phyloP scores from a whole-genome alignment of 2,888 invertebrate species.

The Monoplex corrugatus region DNA sequence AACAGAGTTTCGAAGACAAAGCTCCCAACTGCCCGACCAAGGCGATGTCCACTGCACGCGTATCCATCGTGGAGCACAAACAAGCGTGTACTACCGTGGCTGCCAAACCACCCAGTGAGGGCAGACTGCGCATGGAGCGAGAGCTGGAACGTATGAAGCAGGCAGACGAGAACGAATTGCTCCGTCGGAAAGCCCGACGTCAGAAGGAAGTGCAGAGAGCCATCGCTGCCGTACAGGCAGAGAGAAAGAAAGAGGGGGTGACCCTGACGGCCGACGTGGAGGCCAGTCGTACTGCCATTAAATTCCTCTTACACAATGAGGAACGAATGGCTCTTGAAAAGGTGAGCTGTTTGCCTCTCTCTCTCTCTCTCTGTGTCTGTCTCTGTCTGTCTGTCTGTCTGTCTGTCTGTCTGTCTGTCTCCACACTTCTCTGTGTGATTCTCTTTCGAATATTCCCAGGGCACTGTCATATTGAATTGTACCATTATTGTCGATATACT shows the following conservation, averaged over 20 bases:
- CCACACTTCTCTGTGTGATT: too few relatives aligned
- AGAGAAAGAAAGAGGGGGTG: slow-evolving; percentile 56
- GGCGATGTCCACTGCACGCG: neutral
- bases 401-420: neutral
- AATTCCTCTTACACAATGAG: slow-evolving; percentile 56
- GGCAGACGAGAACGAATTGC: slow-evolving; percentile 43
- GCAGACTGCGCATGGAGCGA: slow-evolving; percentile 42
- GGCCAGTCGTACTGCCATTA: slow-evolving; percentile 57
- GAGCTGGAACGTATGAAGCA: slow-evolving; percentile 47
- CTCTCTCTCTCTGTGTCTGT: slow-evolving; percentile 36
- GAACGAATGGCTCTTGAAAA: slow-evolving; percentile 58
- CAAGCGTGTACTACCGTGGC: neutral
- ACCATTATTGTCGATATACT: too few relatives aligned
- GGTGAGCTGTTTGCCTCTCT: slow-evolving; percentile 53
- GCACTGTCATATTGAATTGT: too few relatives aligned
- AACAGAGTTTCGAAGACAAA: neutral
- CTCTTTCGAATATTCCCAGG: too few relatives aligned
- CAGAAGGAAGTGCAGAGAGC: slow-evolving; percentile 58
- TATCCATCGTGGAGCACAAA: neutral
- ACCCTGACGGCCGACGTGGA: slow-evolving; percentile 57
- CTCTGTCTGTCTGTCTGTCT: neutral
- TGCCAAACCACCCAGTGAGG: neutral
- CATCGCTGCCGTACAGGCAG: slow-evolving; percentile 53
- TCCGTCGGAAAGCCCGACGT: neutral
- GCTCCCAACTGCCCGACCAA: neutral